Evolutionary conservation across 2,113 vertebrate genomes (phyloP).

Genomic region (Scomber colias): DNA sequence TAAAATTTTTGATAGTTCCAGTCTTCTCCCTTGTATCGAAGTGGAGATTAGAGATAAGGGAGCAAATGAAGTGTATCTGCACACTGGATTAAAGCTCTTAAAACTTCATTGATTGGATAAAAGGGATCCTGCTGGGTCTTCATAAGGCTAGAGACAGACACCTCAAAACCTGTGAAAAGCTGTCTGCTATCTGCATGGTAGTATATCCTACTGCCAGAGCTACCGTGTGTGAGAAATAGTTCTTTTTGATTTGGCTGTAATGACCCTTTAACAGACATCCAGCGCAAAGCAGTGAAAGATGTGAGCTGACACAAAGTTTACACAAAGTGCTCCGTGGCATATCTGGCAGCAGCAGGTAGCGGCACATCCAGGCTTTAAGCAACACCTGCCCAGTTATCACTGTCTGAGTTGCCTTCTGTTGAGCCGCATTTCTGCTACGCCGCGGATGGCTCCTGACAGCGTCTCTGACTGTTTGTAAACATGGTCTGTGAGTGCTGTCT

Average conservation of each 20-base stretch:
- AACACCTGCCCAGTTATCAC: slow-evolving; percentile 12
- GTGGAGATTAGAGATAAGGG: neutral
- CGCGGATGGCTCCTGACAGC: slow-evolving; percentile 31
- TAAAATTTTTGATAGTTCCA: neutral
- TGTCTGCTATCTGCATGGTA: slow-evolving; percentile 6
- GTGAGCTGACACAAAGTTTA: slow-evolving; percentile 20
- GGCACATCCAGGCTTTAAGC: slow-evolving; percentile 29
- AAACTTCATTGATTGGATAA: neutral
- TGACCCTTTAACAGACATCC: slow-evolving; percentile 12
- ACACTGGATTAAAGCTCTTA: no score
- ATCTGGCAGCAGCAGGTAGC: slow-evolving; percentile 45
- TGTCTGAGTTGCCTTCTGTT: slow-evolving; percentile 12
- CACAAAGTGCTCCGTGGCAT: slow-evolving; percentile 3
- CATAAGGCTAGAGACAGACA: no score
- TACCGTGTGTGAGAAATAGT: neutral
- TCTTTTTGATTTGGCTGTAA: slow-evolving; percentile 10
- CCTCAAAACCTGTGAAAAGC: neutral
- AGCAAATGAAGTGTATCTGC: neutral
- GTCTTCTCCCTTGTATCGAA: neutral
- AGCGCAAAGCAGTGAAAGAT: neutral
- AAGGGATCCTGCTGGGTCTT: neutral
- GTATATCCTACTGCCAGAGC: neutral
- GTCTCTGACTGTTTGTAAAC: slow-evolving; percentile 59
- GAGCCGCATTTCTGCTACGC: neutral
- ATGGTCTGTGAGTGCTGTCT: slow-evolving; percentile 43